These are phyloP conservation scores for Monochamus saltuarius DNA, from an alignment of 1,140 invertebrate genomes.

Conservation along the genomic window DNA sequence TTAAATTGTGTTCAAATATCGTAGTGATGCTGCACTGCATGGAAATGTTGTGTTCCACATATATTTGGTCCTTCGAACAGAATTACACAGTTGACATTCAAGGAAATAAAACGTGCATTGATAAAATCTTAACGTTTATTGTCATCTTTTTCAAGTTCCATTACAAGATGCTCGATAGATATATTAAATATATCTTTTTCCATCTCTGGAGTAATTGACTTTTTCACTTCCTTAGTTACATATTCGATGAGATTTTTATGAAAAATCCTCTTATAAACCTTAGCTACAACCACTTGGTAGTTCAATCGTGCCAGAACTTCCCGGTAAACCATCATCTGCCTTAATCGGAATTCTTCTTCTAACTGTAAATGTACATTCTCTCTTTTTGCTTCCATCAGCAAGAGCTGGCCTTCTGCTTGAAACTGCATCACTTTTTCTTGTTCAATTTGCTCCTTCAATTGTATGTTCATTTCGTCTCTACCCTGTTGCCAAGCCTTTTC, in stretches of 20 bases:
- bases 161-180: conserved; percentile 74
- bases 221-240: conserved; percentile 80
- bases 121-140: neutral
- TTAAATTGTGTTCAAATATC: no score
- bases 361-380: conserved; percentile 89
- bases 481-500: conserved; percentile 32
- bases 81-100: neutral
- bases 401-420: conserved; percentile 70
- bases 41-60: no score
- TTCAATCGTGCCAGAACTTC: conserved; percentile 84
- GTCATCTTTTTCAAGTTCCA: conserved; percentile 18
- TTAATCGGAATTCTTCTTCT: conserved; percentile 84
- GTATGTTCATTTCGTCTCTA: conserved; percentile 56
- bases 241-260: conserved; percentile 93
- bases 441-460: conserved; percentile 51
- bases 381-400: conserved; percentile 81
- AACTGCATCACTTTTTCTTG: conserved; percentile 71
- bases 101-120: neutral
- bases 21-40: no score
- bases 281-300: conserved; percentile 61
- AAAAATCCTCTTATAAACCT: conserved; percentile 72
- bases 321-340: conserved; percentile 69
- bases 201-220: conserved; percentile 86
- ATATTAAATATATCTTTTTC: conserved; percentile 82
- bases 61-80: no score